These are phyloP conservation scores for Margarornis squamiger DNA, from an alignment of 2,797 vertebrate genomes.

Conservation along the genomic window DNA sequence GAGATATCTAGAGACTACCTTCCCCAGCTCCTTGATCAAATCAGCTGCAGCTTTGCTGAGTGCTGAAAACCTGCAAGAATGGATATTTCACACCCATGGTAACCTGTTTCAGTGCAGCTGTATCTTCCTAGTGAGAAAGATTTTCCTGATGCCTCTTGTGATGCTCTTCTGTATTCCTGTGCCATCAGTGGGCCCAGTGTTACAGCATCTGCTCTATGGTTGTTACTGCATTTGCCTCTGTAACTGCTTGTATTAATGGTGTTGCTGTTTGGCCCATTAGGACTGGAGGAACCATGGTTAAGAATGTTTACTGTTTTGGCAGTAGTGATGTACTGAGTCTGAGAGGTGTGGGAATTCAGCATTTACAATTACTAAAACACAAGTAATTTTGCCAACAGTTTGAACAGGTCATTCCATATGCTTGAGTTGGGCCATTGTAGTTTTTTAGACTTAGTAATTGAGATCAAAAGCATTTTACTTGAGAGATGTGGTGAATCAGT, in stretches of 20 bases:
- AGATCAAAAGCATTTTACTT: background rate
- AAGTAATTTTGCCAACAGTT: background rate
- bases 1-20: background rate
- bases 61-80: background rate
- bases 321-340: background rate
- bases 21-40: background rate
- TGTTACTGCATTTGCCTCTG: background rate
- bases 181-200: background rate
- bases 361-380: background rate
- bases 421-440: background rate
- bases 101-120: background rate
- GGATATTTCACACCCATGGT: background rate
- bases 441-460: background rate
- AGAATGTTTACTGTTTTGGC: background rate
- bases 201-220: background rate
- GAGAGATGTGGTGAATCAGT: background rate
- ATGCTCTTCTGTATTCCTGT: background rate
- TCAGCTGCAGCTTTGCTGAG: background rate
- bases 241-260: background rate
- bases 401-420: background rate
- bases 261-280: fast-evolving
- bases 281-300: background rate
- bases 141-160: background rate
- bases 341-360: background rate
- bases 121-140: background rate